phyloP scores from a whole-genome alignment of 2,888 invertebrate species.

The Meliscaeva auricollis region DNA sequence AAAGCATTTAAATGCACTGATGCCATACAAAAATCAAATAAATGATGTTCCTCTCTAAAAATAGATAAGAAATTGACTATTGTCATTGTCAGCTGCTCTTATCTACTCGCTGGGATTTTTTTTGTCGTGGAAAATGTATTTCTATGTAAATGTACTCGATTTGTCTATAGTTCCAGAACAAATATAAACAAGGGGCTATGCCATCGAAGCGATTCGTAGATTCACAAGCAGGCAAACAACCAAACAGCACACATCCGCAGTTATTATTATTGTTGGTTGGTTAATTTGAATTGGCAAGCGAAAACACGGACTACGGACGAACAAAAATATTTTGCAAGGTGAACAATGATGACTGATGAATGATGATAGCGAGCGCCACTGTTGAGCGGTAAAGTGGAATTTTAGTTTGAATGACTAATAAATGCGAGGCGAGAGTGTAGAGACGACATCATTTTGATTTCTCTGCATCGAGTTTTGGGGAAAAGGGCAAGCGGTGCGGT shows the following conservation, averaged over 20 bases:
- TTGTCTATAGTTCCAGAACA: slow-evolving; percentile 37
- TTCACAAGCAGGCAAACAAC: slow-evolving; percentile 13
- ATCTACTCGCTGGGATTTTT: slow-evolving; percentile 32
- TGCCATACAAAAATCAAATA: slow-evolving; percentile 37
- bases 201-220: slow-evolving; percentile 28
- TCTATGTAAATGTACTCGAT: too few species aligned
- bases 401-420: slow-evolving; percentile 68
- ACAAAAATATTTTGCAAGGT: slow-evolving; percentile 64
- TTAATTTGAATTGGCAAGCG: slow-evolving; percentile 60
- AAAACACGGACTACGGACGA: slow-evolving; percentile 15
- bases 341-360: neutral
- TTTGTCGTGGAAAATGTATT: slow-evolving; percentile 18
- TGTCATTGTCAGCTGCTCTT: slow-evolving; percentile 28
- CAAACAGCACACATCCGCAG: slow-evolving; percentile 59
- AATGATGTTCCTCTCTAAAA: slow-evolving; percentile 59
- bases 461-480: slow-evolving; percentile 37
- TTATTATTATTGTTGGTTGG: slow-evolving; percentile 11
- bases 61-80: slow-evolving; percentile 36
- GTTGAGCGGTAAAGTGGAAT: slow-evolving; percentile 60
- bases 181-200: slow-evolving; percentile 30
- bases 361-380: slow-evolving; percentile 26
- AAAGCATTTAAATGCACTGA: slow-evolving; percentile 20
- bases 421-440: slow-evolving; percentile 58
- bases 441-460: slow-evolving; percentile 69
- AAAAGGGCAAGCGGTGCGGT: slow-evolving; percentile 2